Base-by-base conservation (phyloP, 2,113 vertebrate genomes). In the Megatriorchis doriae region DNA sequence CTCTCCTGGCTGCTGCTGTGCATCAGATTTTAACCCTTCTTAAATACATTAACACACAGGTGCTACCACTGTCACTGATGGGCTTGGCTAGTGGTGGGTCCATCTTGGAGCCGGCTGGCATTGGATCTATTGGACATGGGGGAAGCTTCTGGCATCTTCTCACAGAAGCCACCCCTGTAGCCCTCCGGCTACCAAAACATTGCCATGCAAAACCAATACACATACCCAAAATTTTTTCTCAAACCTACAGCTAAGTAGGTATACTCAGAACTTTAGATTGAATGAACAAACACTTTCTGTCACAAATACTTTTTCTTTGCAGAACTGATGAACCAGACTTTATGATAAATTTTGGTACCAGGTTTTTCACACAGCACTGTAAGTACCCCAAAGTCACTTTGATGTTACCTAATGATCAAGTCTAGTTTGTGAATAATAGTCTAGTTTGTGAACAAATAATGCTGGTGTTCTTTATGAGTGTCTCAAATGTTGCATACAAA, bases 41-140 rank as follows among this genome's bases (percentile, higher is more conserved):
- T 61, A 50, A 59, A 26, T 25, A 21, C 5, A 10, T 70, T 31
- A 27, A 40, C 23, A 7, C 20, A 50, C 26, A 87, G 40, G 8
- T 5, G 6, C 23, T 88, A 32, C n/a, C 23, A 7, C 34, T 1
- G 2, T 66, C 3, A 0, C 16, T 50, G 21, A 26, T 50, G 10
- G 16, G 10, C 31, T 65, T 66, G 50, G 25, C 15, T 45, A 68
- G 43, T 1, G 2, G 23, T 2, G 2, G 25, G 31, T 67, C 25
- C 3, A 2, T 15, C 43, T 16, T 86, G 31, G 23, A 50, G 42
- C 19, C 4, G 0, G 4, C 31, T 52, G 32, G 25, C 11, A 15
- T 4, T 31, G 22, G 15, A 22, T 74, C 11, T 74, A 0, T 53
- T 80, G 12, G 40, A 53, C 52, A 29, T 6, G 3, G 27, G 52